phyloP scores from a whole-genome alignment of 2,797 vertebrate genomes.

The Glossophaga mutica region DNA sequence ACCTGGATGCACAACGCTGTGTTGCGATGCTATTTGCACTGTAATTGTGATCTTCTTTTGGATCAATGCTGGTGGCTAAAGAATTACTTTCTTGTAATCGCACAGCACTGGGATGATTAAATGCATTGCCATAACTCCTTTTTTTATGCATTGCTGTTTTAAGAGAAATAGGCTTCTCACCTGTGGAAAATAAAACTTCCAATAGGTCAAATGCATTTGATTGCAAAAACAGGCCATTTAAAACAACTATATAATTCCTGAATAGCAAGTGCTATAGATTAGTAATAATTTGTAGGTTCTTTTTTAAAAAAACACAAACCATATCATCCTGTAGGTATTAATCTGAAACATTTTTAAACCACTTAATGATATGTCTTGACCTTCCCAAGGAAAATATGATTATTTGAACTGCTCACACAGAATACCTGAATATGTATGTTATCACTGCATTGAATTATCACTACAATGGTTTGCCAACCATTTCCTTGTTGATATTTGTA shows the following conservation, averaged over 20 bases:
- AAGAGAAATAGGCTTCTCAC: constrained; percentile 83
- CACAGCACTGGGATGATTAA: constrained; percentile 70
- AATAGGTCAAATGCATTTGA: neutral
- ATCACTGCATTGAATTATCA: neutral
- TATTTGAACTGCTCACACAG: neutral
- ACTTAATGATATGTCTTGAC: neutral
- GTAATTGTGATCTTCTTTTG: constrained; percentile 98
- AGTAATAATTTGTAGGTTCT: neutral
- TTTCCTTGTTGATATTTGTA: neutral
- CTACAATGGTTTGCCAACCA: neutral
- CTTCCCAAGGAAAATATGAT: neutral
- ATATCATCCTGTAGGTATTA: neutral
- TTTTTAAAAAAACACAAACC: neutral
- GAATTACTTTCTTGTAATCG: constrained; percentile 84
- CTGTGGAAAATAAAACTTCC: constrained; percentile 64
- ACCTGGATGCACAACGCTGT: constrained; percentile 91
- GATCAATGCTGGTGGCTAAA: constrained; percentile 89
- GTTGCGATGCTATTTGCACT: constrained; percentile 87
- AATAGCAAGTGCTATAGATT: neutral
- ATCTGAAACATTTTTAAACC: constrained; percentile 27
- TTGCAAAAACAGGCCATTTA: neutral
- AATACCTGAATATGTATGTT: neutral
- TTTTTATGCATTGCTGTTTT: constrained; percentile 81
- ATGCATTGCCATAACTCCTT: constrained; percentile 81
- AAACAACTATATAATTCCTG: neutral